Evolutionary conservation across 2,888 invertebrate species (phyloP).

Genomic region (Hypsopygia costalis): DNA sequence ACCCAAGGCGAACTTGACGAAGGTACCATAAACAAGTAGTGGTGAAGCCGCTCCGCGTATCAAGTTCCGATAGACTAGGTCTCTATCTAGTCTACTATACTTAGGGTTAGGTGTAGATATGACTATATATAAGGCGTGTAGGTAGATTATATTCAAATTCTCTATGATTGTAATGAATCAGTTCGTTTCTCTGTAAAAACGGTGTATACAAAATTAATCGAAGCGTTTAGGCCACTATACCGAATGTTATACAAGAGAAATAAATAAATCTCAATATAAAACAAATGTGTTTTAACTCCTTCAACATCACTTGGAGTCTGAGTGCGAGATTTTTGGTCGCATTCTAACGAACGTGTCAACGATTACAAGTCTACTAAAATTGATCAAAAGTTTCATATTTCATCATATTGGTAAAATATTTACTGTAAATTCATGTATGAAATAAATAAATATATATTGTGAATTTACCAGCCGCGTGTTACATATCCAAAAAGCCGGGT

Average conservation of each 20-base stretch:
- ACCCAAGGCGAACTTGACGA: no score
- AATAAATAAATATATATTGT: no score
- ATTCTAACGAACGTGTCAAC: no score
- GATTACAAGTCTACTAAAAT: no score
- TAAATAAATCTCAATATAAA: conserved; percentile 49
- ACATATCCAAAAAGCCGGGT: no score
- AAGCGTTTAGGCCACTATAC: conserved; percentile 60
- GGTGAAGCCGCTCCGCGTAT: conserved; percentile 22
- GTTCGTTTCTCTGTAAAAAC: conserved; percentile 47
- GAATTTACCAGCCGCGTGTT: no score
- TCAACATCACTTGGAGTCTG: no score
- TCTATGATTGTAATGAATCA: conserved; percentile 44
- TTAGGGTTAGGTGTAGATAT: conserved; percentile 71
- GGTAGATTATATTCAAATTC: conserved; percentile 72
- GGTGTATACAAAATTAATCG: conserved; percentile 58
- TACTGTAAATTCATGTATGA: no score
- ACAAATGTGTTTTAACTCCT: conserved; percentile 23
- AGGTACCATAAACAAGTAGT: no score
- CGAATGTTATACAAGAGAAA: conserved; percentile 59
- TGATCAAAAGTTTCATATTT: no score
- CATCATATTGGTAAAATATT: no score
- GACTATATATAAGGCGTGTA: conserved; percentile 71
- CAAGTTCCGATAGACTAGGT: conserved; percentile 60
- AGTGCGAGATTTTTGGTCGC: no score
- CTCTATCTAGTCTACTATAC: conserved; percentile 46